phyloP scores from a whole-genome alignment of 2,888 invertebrate genomes.

The Stenodema calcarata region DNA sequence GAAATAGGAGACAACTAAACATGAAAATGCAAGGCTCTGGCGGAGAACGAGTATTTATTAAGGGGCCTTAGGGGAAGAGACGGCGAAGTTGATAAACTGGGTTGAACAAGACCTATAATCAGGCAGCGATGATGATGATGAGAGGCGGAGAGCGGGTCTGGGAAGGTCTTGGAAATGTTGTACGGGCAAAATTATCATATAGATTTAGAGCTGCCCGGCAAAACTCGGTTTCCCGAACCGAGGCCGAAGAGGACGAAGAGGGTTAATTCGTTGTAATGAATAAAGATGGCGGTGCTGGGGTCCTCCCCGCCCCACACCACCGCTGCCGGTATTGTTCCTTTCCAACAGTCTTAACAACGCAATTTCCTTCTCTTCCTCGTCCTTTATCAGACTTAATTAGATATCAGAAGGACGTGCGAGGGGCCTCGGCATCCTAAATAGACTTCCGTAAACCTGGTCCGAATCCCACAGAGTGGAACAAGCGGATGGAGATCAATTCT shows the following conservation, averaged over 20 bases:
- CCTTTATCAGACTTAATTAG: slow-evolving; percentile 45
- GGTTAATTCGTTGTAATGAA: slow-evolving; percentile 39
- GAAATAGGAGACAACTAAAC: no score
- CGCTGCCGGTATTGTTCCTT: slow-evolving; percentile 21
- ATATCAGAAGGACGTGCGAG: slow-evolving; percentile 10
- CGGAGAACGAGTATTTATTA: no score
- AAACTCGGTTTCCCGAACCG: no score
- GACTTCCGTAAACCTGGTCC: slow-evolving; percentile 26
- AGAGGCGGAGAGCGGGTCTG: no score
- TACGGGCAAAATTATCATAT: slow-evolving; percentile 34
- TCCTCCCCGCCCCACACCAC: not conserved
- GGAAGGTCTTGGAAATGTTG: no score
- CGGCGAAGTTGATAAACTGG: no score
- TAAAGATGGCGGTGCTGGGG: slow-evolving; percentile 35
- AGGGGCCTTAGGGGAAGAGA: no score
- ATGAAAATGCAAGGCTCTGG: no score
- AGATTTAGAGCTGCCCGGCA: slow-evolving; percentile 43
- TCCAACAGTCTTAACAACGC: slow-evolving; percentile 24
- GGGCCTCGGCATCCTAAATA: not conserved
- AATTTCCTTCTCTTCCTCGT: no score
- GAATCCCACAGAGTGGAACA: not conserved
- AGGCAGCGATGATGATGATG: no score
- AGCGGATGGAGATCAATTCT: not conserved
- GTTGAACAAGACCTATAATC: no score
- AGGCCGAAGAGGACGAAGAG: not conserved